These are phyloP conservation scores for Drosophila rubida DNA, from an alignment of 2,888 invertebrate genomes.

Conservation along the genomic window DNA sequence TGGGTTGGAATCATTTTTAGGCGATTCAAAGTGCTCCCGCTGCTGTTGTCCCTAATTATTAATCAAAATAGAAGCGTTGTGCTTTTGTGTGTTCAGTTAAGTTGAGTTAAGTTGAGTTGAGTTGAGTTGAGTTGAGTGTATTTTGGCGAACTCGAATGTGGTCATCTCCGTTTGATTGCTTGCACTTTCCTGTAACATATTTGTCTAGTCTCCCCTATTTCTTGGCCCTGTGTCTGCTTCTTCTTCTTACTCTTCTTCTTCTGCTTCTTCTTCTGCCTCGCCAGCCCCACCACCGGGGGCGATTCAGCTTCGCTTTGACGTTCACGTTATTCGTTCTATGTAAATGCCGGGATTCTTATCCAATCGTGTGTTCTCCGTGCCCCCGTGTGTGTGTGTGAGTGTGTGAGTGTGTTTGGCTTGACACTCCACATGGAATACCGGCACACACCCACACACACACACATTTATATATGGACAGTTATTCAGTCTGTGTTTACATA, in stretches of 20 bases:
- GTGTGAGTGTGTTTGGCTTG: slow-evolving; percentile 36
- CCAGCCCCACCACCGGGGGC: no score
- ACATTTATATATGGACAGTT: slow-evolving; percentile 10
- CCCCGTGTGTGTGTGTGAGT: slow-evolving; percentile 10
- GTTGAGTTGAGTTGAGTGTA: not conserved
- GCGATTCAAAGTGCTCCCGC: no score
- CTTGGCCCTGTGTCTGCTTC: not conserved
- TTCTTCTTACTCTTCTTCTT: no score
- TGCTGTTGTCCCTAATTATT: no score
- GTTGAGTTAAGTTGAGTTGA: no score
- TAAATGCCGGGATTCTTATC: slow-evolving; percentile 50
- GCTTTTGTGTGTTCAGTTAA: not conserved
- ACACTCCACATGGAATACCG: slow-evolving; percentile 28
- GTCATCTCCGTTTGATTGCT: not conserved
- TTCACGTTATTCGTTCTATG: slow-evolving; percentile 29
- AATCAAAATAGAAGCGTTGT: no score
- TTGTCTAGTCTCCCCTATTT: not conserved
- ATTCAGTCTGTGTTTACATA: slow-evolving; percentile 63
- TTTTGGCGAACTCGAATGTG: not conserved
- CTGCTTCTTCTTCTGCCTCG: no score
- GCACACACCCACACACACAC: slow-evolving; percentile 17
- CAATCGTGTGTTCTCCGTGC: slow-evolving; percentile 33
- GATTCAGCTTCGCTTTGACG: slow-evolving; percentile 3
- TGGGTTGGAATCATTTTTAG: no score
- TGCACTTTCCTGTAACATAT: not conserved